Evolutionary conservation across 2,113 vertebrate genomes (phyloP), one percentile per base, ranked within the genome.

Genomic region (Illadopsis cleaveri): DNA sequence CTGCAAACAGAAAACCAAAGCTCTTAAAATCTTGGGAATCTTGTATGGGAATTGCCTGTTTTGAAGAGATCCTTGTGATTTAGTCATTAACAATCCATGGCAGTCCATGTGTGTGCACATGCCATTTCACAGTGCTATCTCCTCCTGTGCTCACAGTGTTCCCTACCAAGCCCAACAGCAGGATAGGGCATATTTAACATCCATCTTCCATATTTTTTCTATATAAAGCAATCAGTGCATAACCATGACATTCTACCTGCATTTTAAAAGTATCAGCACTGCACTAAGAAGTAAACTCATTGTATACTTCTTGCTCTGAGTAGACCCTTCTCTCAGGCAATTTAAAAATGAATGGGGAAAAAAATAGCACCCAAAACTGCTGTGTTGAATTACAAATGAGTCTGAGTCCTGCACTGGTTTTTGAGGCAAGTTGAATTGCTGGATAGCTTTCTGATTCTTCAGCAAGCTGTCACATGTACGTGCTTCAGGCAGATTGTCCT

Each of bases 1-100:
- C 68, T 90, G 40, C 68, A 95, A 94, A 90, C 28, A 92, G 72
- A 89, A 94, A 77, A n/a, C n/a, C 66, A 82, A 87, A 92, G 35
- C 65, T 85, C 80, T 89, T 79, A 56, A 86, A 93, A 73, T 24
- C 35, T 51, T 81, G 40, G 48, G 93, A 94, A 60, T 79, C 56
- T 92, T 91, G 38, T 51, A 12, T 90, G 87, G 66, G 88, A 90
- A 94, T 71, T 73, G 56, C 28, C 56, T 93, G 8, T 68, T 86
- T 58, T 3, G 11, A 87, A 90, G 54, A 86, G 70, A 71, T 51
- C 24, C 25, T 38, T 80, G 17, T 25, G 66, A 50, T 17, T 80
- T 48, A 73, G 28, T 70, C 62, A 33, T 51, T 82, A 73, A 15
- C 54, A 72, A 20, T 77, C 68, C n/a, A 15, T 79, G 61, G 57